Percentiles rank a stretch among this genome's conserved stretches.
phyloP scores from a whole-genome alignment of 2,113 vertebrate genomes.

The Micromys minutus region DNA sequence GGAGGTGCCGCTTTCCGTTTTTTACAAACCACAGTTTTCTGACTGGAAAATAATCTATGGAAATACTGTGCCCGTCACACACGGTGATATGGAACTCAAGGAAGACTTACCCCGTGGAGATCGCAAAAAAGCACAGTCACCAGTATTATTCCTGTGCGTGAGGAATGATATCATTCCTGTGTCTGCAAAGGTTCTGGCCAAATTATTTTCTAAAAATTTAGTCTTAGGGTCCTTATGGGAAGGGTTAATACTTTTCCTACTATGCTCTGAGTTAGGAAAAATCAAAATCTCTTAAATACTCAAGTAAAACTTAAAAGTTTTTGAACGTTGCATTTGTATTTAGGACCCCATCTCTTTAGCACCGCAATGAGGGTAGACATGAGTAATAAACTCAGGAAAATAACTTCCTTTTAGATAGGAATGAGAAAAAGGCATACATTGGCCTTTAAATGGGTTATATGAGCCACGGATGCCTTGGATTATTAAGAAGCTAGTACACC shows the following conservation, averaged over 20 bases:
- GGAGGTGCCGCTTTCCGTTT: neutral
- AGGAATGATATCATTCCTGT: too few species aligned
- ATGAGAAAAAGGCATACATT: conserved; percentile 60
- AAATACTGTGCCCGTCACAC: conserved; percentile 12
- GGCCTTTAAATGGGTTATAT: conserved; percentile 56
- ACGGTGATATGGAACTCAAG: neutral
- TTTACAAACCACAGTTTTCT: conserved; percentile 63
- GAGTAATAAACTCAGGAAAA: conserved; percentile 49
- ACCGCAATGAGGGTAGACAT: neutral
- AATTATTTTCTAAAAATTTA: conserved; percentile 29
- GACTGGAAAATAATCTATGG: conserved; percentile 50
- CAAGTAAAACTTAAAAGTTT: conserved; percentile 56
- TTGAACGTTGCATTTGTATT: neutral
- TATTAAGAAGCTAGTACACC: conserved; percentile 61
- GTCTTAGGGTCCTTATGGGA: neutral
- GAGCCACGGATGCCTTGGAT: conserved; percentile 77
- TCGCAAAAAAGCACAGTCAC: neutral
- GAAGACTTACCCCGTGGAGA: neutral
- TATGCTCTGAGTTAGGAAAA: conserved; percentile 38
- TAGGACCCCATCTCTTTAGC: neutral
- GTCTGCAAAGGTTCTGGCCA: neutral
- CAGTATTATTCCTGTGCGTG: neutral
- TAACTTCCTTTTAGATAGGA: conserved; percentile 62
- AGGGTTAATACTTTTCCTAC: conserved; percentile 24
- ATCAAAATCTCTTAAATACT: neutral